A percentile compares a stretch with the other conserved stretches of the same genome.
phyloP scores from a whole-genome alignment of 2,797 vertebrate genomes.

The Euphonia xanthogaster region DNA sequence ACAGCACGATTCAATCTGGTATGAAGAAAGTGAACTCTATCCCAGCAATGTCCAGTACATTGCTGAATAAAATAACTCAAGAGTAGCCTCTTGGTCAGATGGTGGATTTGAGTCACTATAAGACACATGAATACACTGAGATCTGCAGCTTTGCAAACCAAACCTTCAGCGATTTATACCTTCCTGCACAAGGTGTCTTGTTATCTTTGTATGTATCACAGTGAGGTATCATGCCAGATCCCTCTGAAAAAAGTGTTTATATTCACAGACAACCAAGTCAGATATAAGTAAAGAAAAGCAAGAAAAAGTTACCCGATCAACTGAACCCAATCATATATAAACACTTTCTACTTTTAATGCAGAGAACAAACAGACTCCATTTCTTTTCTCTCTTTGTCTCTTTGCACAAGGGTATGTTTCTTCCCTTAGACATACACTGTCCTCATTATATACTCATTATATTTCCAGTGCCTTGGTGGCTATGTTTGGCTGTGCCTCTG shows the following conservation, averaged over 20 bases:
- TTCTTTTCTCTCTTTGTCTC: background rate
- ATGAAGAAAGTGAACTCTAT: background rate
- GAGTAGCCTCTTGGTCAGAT: background rate
- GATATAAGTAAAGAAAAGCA: background rate
- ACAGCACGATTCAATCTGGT: background rate
- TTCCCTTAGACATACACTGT: background rate
- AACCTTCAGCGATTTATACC: background rate
- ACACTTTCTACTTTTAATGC: background rate
- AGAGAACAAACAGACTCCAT: background rate
- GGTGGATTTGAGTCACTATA: background rate
- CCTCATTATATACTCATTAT: background rate
- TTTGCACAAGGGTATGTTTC: background rate
- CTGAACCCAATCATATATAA: background rate
- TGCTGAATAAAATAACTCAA: background rate
- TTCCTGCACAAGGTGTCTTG: background rate
- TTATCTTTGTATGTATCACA: background rate
- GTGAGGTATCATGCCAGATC: background rate
- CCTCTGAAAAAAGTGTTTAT: background rate
- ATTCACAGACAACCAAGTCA: background rate
- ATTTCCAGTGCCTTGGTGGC: background rate
- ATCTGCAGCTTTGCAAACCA: background rate
- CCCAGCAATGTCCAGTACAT: rapidly evolving
- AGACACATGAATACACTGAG: background rate
- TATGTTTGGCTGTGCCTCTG: background rate
- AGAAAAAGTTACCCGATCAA: background rate